Evolutionary conservation across 2,888 invertebrate genomes (phyloP), one percentile per base, ranked within the genome.

Genomic region (Thymelicus acteon): DNA sequence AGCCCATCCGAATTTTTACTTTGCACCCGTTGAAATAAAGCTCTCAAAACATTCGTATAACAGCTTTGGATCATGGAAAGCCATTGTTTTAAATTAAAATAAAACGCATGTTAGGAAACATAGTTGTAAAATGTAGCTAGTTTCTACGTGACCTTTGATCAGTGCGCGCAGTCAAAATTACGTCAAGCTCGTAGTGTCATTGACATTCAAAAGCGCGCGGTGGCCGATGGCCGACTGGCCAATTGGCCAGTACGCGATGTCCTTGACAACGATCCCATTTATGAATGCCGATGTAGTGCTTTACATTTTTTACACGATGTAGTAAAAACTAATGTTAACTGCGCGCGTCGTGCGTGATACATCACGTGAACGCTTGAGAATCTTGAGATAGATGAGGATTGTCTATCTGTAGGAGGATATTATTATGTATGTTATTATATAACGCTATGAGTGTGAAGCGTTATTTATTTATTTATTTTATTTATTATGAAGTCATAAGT

Each of bases 161-260:
- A 52, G 19, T 60, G 64, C 58, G 49, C 15, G 57, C 49, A 64
- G 60, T 60, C 58, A 40, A 78, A 79, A 77, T 84, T 78, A 83
- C 79, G 78, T 83, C 81, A 82, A 82, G 75, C 75, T 79, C 78
- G 77, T 76, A 73, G 77, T 80, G 85, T 83, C 85, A 84, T 82
- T 87, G 85, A 85, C 85, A 84, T 85, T 83, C 79, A 79, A 75
- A 78, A 75, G 75, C 80, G 79, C 74, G 75, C 31, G 31, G 31
- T 31, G 31, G 31, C 77, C 74, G 74, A 74, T 80, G 83, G 80
- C 81, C 81, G 79, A 79, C 78, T 81, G 81, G 79, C 79, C 83
- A 82, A 85, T 82, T 82, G 80, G 78, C 73, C 79, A 81, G 81
- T 79, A 78, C 78, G 79, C 61, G 47, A 77, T 82, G 85, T 81